Base-by-base conservation (phyloP, 2,797 vertebrate species). In the Lutra lutra region DNA sequence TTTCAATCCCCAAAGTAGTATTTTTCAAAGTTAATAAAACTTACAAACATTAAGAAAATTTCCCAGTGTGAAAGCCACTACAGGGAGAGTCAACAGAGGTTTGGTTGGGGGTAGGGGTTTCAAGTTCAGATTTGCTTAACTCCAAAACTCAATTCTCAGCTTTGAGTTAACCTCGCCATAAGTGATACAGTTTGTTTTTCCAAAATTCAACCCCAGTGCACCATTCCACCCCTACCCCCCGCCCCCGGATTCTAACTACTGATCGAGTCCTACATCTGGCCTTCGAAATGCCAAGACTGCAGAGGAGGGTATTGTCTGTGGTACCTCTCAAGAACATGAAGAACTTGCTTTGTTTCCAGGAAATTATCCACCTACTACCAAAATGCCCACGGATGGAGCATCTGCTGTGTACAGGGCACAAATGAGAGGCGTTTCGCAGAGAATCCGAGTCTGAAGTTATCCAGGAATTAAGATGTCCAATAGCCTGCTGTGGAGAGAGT, bases 351-450 rank as follows among this genome's bases (percentile, higher is more conserved):
- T 82, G 88, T 79, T 91, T 92, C 87, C 90, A 97, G 92, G 90
- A 97, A 93, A 95, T 94, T 46, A 92, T 92, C 95, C 97, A 82
- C 97, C 97, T 95, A 97, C 97, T 68, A 58, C 82, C 78, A 58
- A 92, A 97, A 90, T 90, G 80, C 48, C 92, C 92, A 70, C 70
- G 40, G 73, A 95, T 0, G 9, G 54, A 96, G 92, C 98, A 95
- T 98, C 95, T 97, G 97, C 56, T 93, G 66, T 73, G 12, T 84
- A 54, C 17, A 85, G 94, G 80, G 89, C 70, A 82, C 46, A 93
- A 60, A 85, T 66, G 40, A 92, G 77, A 86, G 29, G n/a, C 56
- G 21, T 54, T 78, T 84, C 68, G 82, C 95, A 95, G 92, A 1
- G 27, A 68, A 85, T 75, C 21, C 29, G 68, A 51, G 46, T 23